Conservation (phyloP, 2,888 invertebrate genomes). For the Linyphia triangularis region DNA sequence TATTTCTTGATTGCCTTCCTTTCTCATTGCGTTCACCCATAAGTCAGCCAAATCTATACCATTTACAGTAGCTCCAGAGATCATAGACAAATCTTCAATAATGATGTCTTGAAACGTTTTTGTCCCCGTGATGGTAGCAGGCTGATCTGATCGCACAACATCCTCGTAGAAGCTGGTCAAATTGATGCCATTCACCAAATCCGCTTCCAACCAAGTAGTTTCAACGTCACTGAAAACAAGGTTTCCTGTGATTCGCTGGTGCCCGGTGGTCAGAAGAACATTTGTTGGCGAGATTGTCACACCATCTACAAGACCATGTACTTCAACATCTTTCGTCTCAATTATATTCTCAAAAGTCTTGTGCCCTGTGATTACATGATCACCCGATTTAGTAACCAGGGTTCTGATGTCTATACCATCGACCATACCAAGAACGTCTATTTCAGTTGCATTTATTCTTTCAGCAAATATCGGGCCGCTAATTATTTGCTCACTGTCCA, state of each 20-base stretch:
- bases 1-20: conserved; percentile 65
- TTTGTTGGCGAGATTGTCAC: conserved; percentile 43
- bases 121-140: conserved; percentile 51
- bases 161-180: conserved; percentile 62
- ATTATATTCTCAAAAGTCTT: conserved; percentile 58
- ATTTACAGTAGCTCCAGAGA: conserved; percentile 50
- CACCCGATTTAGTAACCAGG: conserved; percentile 72
- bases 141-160: conserved; percentile 45
- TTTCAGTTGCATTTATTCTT: conserved; percentile 32
- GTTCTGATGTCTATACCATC: conserved; percentile 52
- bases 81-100: conserved; percentile 44
- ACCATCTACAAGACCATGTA: conserved; percentile 67
- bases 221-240: conserved; percentile 29
- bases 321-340: conserved; percentile 41
- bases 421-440: conserved; percentile 61
- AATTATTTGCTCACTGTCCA: conserved; percentile 62
- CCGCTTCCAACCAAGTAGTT: conserved; percentile 36
- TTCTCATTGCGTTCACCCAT: conserved; percentile 73
- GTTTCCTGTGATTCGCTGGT: conserved; percentile 66
- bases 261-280: conserved; percentile 60
- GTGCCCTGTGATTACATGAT: conserved; percentile 59
- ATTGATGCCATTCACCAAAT: conserved; percentile 57
- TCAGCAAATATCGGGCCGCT: conserved; percentile 43
- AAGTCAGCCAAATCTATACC: conserved; percentile 69
- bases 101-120: conserved; percentile 60